Evolutionary conservation across 2,888 invertebrate species (phyloP), one percentile per base, ranked within the genome.

Genomic region (Selenia dentaria): DNA sequence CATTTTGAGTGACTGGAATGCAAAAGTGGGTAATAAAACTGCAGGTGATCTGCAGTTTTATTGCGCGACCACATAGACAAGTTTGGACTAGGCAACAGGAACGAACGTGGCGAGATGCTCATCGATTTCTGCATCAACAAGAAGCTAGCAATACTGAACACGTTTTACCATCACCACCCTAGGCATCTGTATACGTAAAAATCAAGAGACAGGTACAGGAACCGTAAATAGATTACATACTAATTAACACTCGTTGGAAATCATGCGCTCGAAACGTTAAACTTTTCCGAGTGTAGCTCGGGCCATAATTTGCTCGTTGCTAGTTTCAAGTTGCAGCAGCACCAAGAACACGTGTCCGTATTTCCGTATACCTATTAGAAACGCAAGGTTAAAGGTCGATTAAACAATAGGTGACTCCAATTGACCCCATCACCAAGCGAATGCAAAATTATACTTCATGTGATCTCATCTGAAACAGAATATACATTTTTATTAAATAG

Each of bases 221-320:
- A 54, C 10, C 59, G n/a, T n/a, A 59, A 35, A 54, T 56, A 1
- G 54, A 52, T 16, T 59, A 56, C 25, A 50, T 54, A 1, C 3
- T 55, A n/a, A 41, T 47, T 4, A 5, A 26, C 6, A 38, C 46
- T 1, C 32, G 51, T 6, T 56, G 51, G 47, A 37, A 12, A 35
- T 41, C 37, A 0, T 49, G 35, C 0, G 38, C 54, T 0, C 10
- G 3, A 10, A 51, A 51, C 22, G 12, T 20, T 0, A 32, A n/a
- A 51, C 51, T 1, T 20, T 40, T 2, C 47, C 40, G 43, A 47
- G 13, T 47, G 43, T 18, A 36, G 40, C 1, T 36, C 33, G 0
- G 43, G 47, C 10, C 47, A 51, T 8, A 14, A 44, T 16, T 3
- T n/a, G n/a, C n/a, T n/a, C n/a, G n/a, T n/a, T n/a, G n/a, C n/a